Conservation (phyloP, 2,113 vertebrate genomes). For the Ceyx melanurus region DNA sequence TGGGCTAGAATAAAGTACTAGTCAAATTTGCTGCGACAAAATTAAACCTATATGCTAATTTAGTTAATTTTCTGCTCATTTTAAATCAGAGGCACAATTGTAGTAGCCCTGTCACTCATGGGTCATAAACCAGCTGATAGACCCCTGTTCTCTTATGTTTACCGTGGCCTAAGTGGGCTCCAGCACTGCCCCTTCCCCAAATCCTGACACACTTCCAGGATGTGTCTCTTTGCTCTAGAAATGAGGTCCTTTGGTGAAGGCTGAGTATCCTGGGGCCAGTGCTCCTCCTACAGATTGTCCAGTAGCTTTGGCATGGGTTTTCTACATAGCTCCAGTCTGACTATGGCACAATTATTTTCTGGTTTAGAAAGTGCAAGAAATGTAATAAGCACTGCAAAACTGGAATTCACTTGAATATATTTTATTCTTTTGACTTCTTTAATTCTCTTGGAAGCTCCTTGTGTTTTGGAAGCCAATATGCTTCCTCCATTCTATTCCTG, state of each 20-base stretch:
- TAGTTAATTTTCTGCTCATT: neutral
- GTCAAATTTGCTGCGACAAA: neutral
- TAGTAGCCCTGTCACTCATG: neutral
- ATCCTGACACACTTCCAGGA: neutral
- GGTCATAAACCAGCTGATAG: neutral
- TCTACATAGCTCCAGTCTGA: neutral
- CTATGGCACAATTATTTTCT: neutral
- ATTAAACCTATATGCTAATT: neutral
- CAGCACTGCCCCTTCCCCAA: neutral
- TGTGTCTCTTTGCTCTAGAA: neutral
- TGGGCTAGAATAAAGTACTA: neutral
- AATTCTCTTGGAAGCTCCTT: neutral
- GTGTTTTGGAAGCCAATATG: neutral
- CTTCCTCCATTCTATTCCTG: neutral
- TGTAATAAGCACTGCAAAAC: neutral
- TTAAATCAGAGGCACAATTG: neutral
- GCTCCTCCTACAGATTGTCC: neutral
- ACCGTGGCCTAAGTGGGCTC: neutral
- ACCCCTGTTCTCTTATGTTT: neutral
- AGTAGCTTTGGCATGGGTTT: neutral
- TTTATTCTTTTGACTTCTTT: neutral
- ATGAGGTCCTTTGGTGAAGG: neutral
- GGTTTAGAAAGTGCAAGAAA: neutral
- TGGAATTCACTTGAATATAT: neutral
- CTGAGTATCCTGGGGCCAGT: neutral